These are phyloP conservation scores for Oncorhynchus tshawytscha DNA, from an alignment of 2,113 vertebrate genomes.

Conservation along the genomic window DNA sequence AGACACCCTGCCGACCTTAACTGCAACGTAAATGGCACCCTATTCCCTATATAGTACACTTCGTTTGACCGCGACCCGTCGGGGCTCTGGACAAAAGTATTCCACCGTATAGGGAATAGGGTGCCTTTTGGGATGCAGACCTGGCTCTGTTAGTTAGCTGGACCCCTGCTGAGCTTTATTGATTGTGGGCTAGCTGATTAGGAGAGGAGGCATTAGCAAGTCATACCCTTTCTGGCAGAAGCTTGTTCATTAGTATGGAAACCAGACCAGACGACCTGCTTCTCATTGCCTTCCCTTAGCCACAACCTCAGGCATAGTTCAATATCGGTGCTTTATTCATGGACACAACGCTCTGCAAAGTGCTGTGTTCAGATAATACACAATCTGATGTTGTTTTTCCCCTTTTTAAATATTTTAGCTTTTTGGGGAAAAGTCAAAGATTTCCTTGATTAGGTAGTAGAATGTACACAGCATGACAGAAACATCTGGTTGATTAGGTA, in stretches of 20 bases:
- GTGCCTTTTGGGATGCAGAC: too few relatives aligned
- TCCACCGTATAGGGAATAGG: background rate
- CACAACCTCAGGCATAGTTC: too few relatives aligned
- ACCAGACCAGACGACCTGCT: background rate
- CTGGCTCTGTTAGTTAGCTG: too few relatives aligned
- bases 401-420: too few relatives aligned
- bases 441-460: too few relatives aligned
- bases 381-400: background rate
- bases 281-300: background rate
- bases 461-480: too few relatives aligned
- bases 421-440: too few relatives aligned
- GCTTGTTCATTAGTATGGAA: background rate
- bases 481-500: too few relatives aligned
- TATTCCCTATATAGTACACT: background rate
- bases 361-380: background rate
- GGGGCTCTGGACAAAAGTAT: too few relatives aligned
- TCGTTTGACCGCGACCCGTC: too few relatives aligned
- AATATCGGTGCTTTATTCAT: background rate
- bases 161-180: background rate
- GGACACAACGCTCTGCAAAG: background rate
- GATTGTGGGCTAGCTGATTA: conserved; percentile 2
- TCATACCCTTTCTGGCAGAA: background rate
- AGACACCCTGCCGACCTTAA: too few relatives aligned
- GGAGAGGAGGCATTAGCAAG: background rate
- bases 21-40: background rate